Evolutionary conservation across 2,888 invertebrate species (phyloP), one percentile per base, ranked within the genome.

Genomic region (Drosophila paranaensis): DNA sequence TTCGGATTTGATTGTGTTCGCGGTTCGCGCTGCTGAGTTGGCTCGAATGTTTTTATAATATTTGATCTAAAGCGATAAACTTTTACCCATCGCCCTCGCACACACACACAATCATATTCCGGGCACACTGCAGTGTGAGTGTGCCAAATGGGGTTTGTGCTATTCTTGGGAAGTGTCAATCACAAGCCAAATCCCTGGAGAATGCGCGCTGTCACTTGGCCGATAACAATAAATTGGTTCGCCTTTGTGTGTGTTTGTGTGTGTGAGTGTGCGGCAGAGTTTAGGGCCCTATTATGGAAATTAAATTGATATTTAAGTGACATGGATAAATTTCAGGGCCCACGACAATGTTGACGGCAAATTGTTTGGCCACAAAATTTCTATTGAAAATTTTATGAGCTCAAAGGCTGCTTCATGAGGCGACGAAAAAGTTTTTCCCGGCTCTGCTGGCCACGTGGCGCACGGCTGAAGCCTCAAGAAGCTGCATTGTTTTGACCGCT

Each of bases 301-400:
- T 90, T 90, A 89, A 89, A 87, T 87, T 89, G 82, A 80, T 90
- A 90, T 90, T 86, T 89, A 90, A 89, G 88, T 89, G 85, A 87
- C 85, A 85, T 69, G 70, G 82, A 84, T 84, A 81, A 79, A 89
- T 87, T 71, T 79, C 89, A 60, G 72, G 40, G 42, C 43, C 48
- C 58, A 61, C 76, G 66, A 76, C 60, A 79, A 79, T 79, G 72
- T 68, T 77, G 84, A 70, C 63, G 88, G 79, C 84, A 89, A 89
- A 88, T 87, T 87, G 87, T 75, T 74, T 50, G 73, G 68, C 75
- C 75, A 68, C 80, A 77, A 70, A 71, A 70, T 57, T 69, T 81
- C 74, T 66, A 87, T 88, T 89, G 74, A 89, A 84, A 84, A 85
- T 85, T 89, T 84, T 64, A 89, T 85, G 85, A 77, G 85, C 89